Conservation (phyloP, 2,888 invertebrate genomes). For the Lissocephala sabroskyi region DNA sequence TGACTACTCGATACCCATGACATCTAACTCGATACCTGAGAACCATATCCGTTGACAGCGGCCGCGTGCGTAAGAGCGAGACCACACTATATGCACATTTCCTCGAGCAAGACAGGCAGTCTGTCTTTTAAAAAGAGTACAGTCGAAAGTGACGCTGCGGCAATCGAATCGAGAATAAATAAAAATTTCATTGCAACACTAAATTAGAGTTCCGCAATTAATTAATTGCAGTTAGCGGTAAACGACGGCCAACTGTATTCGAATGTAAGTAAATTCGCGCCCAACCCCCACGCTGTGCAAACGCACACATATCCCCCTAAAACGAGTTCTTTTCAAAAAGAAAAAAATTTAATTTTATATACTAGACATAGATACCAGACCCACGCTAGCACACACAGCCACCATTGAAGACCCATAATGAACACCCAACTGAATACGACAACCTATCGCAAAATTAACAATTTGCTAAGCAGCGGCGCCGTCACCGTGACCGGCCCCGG, state of each 20-base stretch:
- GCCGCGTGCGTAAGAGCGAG: constrained; percentile 22
- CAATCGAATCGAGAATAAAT: constrained; percentile 36
- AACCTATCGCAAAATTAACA: constrained; percentile 71
- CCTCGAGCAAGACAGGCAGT: constrained; percentile 19
- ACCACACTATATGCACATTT: constrained; percentile 5
- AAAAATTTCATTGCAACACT: constrained; percentile 1
- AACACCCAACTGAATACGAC: constrained; percentile 71
- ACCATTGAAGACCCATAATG: constrained; percentile 34
- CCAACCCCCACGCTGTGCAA: background rate
- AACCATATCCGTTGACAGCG: too few species aligned
- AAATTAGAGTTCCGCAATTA: background rate
- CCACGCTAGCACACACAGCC: constrained; percentile 5
- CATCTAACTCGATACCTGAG: too few species aligned
- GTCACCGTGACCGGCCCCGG: constrained; percentile 72
- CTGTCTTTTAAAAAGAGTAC: constrained; percentile 64
- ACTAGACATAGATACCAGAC: background rate
- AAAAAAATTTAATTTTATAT: constrained; percentile 27
- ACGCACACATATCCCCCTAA: constrained; percentile 10
- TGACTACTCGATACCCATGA: too few species aligned
- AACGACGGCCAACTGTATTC: background rate
- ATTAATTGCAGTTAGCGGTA: background rate
- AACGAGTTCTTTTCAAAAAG: constrained; percentile 28
- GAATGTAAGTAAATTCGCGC: too few species aligned
- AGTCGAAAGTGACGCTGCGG: constrained; percentile 61
- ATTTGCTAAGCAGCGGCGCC: constrained; percentile 72